These are phyloP conservation scores for Aphis gossypii DNA, from an alignment of 1,140 invertebrate genomes.

Conservation along the genomic window DNA sequence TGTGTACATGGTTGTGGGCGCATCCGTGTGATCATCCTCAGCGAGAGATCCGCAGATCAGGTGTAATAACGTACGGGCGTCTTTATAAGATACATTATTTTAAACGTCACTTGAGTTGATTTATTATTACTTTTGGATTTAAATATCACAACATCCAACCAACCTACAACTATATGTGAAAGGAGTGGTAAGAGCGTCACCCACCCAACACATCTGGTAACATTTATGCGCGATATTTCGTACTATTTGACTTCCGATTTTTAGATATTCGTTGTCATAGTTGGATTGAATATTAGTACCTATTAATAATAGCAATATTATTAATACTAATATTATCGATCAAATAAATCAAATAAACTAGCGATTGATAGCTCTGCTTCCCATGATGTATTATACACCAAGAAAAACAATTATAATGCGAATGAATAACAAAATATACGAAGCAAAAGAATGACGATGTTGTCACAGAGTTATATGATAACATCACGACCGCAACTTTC, in stretches of 20 bases:
- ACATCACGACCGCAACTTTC: rapidly evolving
- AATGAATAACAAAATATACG: background rate
- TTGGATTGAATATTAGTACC: background rate
- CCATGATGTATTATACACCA: background rate
- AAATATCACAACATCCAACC: background rate
- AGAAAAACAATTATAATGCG: background rate
- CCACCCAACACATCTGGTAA: background rate
- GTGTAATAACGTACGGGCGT: background rate
- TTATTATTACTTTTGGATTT: background rate
- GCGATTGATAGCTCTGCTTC: background rate
- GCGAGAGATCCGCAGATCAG: background rate
- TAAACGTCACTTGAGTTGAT: background rate
- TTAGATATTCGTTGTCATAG: background rate
- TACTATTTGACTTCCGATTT: background rate
- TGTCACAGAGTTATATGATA: no score
- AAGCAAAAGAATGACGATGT: background rate
- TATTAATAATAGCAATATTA: no score
- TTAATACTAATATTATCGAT: no score
- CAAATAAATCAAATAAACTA: no score
- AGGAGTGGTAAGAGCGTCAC: background rate
- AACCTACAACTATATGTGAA: no score
- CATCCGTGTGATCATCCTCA: background rate
- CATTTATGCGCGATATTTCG: no score
- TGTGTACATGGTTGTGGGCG: background rate
- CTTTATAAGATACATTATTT: background rate